These are phyloP conservation scores for Lithosia quadra DNA, from an alignment of 2,888 invertebrate genomes.

Conservation along the genomic window DNA sequence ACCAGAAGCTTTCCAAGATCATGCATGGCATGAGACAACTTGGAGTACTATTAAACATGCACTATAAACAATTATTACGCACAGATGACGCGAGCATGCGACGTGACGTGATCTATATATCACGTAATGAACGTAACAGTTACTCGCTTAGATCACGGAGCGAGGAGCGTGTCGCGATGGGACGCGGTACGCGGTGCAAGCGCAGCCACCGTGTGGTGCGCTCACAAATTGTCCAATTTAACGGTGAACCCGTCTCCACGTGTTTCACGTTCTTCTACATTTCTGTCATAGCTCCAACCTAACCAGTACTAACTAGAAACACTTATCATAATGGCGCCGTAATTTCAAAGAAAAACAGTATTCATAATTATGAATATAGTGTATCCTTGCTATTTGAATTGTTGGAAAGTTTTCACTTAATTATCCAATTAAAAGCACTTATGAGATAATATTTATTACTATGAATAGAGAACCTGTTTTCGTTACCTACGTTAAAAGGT, in stretches of 20 bases:
- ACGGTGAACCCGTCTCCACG: slow-evolving; percentile 68
- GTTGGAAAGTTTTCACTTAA: slow-evolving; percentile 20
- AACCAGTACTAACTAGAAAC: slow-evolving; percentile 41
- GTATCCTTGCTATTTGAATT: slow-evolving; percentile 22
- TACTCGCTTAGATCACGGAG: slow-evolving; percentile 78
- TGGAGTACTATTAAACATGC: slow-evolving; percentile 44
- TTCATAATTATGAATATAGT: slow-evolving; percentile 30
- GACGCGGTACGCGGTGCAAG: slow-evolving; percentile 49
- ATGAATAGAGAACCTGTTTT: background rate
- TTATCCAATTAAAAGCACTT: slow-evolving; percentile 13
- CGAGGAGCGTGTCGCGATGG: slow-evolving; percentile 59
- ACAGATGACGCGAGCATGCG: slow-evolving; percentile 51
- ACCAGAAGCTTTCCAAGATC: slow-evolving; percentile 19
- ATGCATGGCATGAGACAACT: slow-evolving; percentile 50
- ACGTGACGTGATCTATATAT: slow-evolving; percentile 70
- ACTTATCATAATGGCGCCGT: slow-evolving; percentile 43
- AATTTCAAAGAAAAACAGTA: slow-evolving; percentile 42
- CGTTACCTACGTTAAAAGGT: background rate
- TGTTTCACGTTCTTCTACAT: slow-evolving; percentile 46
- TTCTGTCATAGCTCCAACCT: slow-evolving; percentile 47
- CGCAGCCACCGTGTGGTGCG: slow-evolving; percentile 75
- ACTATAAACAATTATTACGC: slow-evolving; percentile 62
- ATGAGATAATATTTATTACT: slow-evolving; percentile 2
- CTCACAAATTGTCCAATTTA: slow-evolving; percentile 83
- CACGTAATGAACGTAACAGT: slow-evolving; percentile 80